Conservation (phyloP, 2,113 vertebrate genomes). For the Chelonoidis abingdonii region DNA sequence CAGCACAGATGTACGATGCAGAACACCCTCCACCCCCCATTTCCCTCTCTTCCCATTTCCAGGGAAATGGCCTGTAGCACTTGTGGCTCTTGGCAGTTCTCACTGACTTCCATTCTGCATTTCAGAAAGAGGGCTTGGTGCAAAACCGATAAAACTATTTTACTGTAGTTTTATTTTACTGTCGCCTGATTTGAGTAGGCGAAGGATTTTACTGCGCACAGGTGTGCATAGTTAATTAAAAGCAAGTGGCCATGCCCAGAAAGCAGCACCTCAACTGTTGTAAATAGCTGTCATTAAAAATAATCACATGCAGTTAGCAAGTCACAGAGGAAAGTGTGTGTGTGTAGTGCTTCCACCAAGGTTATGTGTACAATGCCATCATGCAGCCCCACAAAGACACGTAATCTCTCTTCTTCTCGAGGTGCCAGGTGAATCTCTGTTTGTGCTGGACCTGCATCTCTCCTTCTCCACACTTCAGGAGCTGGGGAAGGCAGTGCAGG, state of each 20-base stretch:
- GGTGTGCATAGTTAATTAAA: conserved; percentile 64
- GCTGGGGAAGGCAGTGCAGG: neutral
- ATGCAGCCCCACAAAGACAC: neutral
- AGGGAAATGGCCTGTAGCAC: conserved; percentile 31
- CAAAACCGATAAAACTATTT: conserved; percentile 19
- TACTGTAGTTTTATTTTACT: neutral
- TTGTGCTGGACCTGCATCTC: neutral
- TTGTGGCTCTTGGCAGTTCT: neutral
- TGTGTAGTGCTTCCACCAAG: conserved; percentile 14
- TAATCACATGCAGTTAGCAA: conserved; percentile 29
- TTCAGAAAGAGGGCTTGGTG: conserved; percentile 14
- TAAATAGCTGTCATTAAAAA: conserved; percentile 67
- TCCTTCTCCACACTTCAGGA: neutral
- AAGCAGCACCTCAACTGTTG: conserved; percentile 39
- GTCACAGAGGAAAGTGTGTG: conserved; percentile 50
- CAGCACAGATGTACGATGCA: neutral
- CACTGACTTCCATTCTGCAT: neutral
- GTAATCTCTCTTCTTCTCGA: neutral
- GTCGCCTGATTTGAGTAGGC: conserved; percentile 22
- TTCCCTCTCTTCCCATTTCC: neutral
- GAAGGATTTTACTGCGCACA: conserved; percentile 44
- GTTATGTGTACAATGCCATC: neutral
- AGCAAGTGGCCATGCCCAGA: conserved; percentile 17
- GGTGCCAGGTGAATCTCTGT: rapidly evolving
- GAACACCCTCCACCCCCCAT: neutral